Percentiles rank a stretch among this genome's conserved stretches.
Conservation (phyloP, 2,888 invertebrate genomes). For the Cecidostiba fungosa region DNA sequence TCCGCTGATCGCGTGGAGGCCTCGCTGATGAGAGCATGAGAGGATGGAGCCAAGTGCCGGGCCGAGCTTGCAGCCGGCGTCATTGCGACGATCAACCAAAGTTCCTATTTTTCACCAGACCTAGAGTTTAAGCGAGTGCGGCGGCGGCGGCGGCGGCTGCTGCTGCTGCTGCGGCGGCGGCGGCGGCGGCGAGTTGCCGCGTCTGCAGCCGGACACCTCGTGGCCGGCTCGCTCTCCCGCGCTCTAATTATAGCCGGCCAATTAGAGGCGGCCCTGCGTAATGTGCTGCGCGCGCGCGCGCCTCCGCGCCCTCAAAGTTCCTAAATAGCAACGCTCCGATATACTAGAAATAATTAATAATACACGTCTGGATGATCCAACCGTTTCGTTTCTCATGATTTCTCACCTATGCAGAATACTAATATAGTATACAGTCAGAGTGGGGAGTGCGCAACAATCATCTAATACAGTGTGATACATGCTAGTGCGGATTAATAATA, state of each 20-base stretch:
- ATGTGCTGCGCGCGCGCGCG: constrained; percentile 77
- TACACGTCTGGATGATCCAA: too few relatives aligned
- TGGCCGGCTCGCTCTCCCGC: constrained; percentile 76
- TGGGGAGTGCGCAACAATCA: constrained; percentile 45
- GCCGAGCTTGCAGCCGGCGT: neutral
- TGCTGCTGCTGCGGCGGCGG: too few relatives aligned
- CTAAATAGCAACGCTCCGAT: constrained; percentile 73
- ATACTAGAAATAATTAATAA: too few relatives aligned
- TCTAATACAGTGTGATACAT: constrained; percentile 11
- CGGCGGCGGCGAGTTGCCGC: neutral
- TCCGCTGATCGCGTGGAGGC: constrained; percentile 45
- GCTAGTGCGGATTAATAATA: constrained; percentile 8
- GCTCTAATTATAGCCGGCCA: constrained; percentile 78
- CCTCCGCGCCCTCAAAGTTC: constrained; percentile 72
- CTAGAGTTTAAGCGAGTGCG: constrained; percentile 28
- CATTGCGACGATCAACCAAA: constrained; percentile 75
- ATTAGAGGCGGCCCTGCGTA: constrained; percentile 78
- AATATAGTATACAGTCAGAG: too few relatives aligned
- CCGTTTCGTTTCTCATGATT: too few relatives aligned
- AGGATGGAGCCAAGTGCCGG: constrained; percentile 4
- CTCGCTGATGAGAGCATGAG: neutral
- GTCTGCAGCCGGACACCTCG: constrained; percentile 71
- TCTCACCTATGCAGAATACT: too few relatives aligned
- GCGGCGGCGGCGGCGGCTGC: neutral
- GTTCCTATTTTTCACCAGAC: constrained; percentile 79